These are phyloP conservation scores for Malurus splendens DNA, from an alignment of 2,797 vertebrate genomes.

Conservation along the genomic window DNA sequence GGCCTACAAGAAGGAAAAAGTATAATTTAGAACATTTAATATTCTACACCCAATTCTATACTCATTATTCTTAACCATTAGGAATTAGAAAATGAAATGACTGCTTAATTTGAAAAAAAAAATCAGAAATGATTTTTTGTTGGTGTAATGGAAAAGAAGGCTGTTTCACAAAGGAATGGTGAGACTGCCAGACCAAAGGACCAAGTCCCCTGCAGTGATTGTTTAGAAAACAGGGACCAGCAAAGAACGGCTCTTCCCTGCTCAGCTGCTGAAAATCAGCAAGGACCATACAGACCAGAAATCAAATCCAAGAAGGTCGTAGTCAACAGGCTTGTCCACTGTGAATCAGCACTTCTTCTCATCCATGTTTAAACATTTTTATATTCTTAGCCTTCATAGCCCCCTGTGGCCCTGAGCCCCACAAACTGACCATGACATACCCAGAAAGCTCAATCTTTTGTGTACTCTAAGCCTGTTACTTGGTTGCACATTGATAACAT, in stretches of 20 bases:
- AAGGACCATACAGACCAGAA: neutral
- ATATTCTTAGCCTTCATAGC: neutral
- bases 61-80: neutral
- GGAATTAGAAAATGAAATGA: neutral
- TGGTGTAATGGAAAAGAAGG: neutral
- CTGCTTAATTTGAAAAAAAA: neutral
- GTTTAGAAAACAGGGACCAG: neutral
- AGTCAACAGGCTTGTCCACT: neutral
- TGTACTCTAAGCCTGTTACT: neutral
- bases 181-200: neutral
- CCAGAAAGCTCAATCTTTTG: neutral
- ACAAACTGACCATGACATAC: neutral
- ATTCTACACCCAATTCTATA: neutral
- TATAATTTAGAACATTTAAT: neutral
- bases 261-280: neutral
- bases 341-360: neutral
- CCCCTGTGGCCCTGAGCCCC: neutral
- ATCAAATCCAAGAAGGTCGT: neutral
- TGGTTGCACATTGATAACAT: neutral
- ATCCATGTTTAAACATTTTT: neutral
- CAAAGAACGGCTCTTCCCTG: neutral
- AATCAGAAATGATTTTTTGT: neutral
- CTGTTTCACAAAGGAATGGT: neutral
- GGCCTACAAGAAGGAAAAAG: neutral
- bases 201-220: neutral